Evolutionary conservation across 2,113 vertebrate species (phyloP), one percentile per base, ranked within the genome.

Genomic region (Junco hyemalis): DNA sequence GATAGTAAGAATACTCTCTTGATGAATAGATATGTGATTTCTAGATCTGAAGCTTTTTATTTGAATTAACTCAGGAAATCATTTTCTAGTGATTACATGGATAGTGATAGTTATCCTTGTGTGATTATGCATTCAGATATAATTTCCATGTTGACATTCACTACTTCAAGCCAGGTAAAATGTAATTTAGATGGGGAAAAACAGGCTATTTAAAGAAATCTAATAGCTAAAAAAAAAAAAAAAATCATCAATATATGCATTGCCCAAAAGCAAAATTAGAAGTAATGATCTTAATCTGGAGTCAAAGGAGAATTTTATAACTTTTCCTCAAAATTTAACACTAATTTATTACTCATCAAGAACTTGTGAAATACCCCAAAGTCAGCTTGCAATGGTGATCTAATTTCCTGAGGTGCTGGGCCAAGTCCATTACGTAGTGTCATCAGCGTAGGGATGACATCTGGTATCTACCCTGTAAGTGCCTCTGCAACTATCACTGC

Each of bases 241-340:
- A 42, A 40, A 31, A 70, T 7, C 10, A 91, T 48, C 71, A 74
- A 57, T 63, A 79, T 71, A 82, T 81, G 16, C 9, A 81, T 50
- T 45, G 87, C 54, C 79, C 92, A 91, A 80, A 69, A 72, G 9
- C 47, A 93, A 82, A 94, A 47, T 12, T 51, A 44, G 45, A 74
- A 47, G 33, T 90, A 93, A 96, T 71, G 18, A 31, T 77, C 60
- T 69, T 86, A 90, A 81, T 92, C 94, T 93, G 45, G 42, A 95
- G 90, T 64, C 71, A 96, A 92, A 94, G 12, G 45, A 86, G 25
- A 42, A 88, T 93, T 96, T 94, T 95, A 80, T 79, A 91, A 80
- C 22, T 79, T 94, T 96, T 68, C 12, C 35, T 92, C 69, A 69
- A 86, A 95, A 38, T 93, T 94, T 81, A 91, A 6, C 29, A 71